phyloP scores from a whole-genome alignment of 2,113 vertebrate species.

The Lasiurus borealis region DNA sequence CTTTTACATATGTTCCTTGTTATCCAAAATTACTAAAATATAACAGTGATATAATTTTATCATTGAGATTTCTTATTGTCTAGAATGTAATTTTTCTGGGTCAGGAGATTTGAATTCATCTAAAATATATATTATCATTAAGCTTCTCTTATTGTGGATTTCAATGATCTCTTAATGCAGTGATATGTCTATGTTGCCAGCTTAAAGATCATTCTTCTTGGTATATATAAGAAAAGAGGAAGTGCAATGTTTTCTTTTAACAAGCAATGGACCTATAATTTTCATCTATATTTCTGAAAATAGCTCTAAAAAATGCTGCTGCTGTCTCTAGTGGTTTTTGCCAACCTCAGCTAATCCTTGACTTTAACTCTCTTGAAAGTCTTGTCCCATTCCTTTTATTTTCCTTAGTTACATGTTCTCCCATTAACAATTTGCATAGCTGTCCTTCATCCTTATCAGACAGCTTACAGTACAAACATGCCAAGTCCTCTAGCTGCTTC shows the following conservation, averaged over 20 bases:
- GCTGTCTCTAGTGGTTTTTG: constrained; percentile 67
- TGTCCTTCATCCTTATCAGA: background rate
- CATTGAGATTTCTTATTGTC: background rate
- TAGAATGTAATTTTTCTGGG: constrained; percentile 27
- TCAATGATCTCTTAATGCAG: constrained; percentile 47
- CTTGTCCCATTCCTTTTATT: constrained; percentile 1
- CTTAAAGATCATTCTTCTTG: constrained; percentile 43
- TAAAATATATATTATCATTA: constrained; percentile 32
- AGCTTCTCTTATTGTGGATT: background rate
- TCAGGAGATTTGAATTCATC: background rate
- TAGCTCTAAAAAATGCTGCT: constrained; percentile 76
- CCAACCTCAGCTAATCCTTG: constrained; percentile 70
- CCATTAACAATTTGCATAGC: background rate
- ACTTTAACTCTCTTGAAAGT: constrained; percentile 57
- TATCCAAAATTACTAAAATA: constrained; percentile 50
- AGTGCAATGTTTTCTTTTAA: constrained; percentile 69
- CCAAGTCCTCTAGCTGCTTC: background rate
- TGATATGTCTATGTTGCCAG: background rate
- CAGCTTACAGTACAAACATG: background rate
- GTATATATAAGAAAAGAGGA: constrained; percentile 44
- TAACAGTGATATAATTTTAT: background rate
- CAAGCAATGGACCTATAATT: constrained; percentile 74
- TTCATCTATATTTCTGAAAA: constrained; percentile 82
- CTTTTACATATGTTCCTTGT: background rate
- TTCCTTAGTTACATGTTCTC: background rate